phyloP scores from a whole-genome alignment of 2,888 invertebrate genomes.

The Ctena decussata region DNA sequence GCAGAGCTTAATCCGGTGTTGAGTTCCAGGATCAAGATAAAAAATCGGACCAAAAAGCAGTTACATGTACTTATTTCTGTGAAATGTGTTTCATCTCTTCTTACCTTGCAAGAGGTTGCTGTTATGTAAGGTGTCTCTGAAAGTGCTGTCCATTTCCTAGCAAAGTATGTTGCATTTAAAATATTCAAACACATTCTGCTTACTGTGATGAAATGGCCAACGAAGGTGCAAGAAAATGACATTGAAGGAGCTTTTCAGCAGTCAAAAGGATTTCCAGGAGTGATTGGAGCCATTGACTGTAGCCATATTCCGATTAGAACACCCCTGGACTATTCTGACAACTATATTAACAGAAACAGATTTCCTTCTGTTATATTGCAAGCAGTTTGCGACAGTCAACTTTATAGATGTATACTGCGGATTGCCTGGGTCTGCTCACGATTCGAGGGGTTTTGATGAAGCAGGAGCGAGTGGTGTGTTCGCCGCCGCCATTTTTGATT shows the following conservation, averaged over 20 bases:
- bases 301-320: constrained; percentile 38
- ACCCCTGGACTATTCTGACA: constrained; percentile 19
- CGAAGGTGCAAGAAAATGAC: background rate
- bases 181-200: constrained; percentile 12
- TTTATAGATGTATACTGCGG: constrained; percentile 42
- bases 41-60: too few relatives aligned
- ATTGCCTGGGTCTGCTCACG: constrained; percentile 47
- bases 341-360: constrained; percentile 43
- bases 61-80: constrained; percentile 12
- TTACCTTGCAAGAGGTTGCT: constrained; percentile 11
- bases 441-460: too few relatives aligned
- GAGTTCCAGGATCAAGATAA: background rate
- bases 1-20: constrained; percentile 2
- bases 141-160: background rate
- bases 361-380: constrained; percentile 43
- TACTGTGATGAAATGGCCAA: constrained; percentile 25
- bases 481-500: too few relatives aligned
- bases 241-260: constrained; percentile 11
- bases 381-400: constrained; percentile 44
- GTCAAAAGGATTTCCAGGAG: constrained; percentile 37
- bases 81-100: constrained; percentile 19
- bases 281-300: constrained; percentile 41
- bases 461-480: too few relatives aligned
- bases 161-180: background rate
- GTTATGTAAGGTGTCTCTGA: constrained; percentile 6